Evolutionary conservation across 1,140 invertebrate species (phyloP), one percentile per base, ranked within the genome.

Genomic region (Eumeta japonica): DNA sequence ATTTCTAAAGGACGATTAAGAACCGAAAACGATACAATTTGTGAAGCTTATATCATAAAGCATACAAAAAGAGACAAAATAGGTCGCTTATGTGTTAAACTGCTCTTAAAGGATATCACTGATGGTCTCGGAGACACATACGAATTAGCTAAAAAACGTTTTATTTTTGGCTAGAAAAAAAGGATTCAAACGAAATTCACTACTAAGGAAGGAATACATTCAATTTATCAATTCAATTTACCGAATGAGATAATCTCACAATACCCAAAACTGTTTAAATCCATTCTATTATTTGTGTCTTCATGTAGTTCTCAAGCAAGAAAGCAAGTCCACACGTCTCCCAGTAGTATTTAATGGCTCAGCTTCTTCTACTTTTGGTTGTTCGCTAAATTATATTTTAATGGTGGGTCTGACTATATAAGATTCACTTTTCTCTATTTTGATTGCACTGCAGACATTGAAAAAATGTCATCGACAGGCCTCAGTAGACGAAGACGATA

Each of bases 371-470:
- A 49, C 61, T 4, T 51, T 55, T 12, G 52, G 55, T 16, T 48
- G 41, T 24, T 58, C 63, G 7, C 12, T 55, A 2, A 45, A 53
- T 33, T 36, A 63, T n/a, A 50, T 68, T 37, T 32, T 43, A 28
- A 50, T 52, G 41, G 46, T 67, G n/a, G 42, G 52, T 9, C 41
- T 32, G 5, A 52, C 35, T 27, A 49, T 49, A 2, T 46, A 50
- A 36, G 53, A 67, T 12, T 61, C 64, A 18, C 38, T 76, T 13
- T 53, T 61, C 28, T 43, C 50, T 9, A 57, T 71, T n/a, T n/a
- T 71, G 14, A 34, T 68, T 7, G 52, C 1, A 40, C 59, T 5
- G 55, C 55, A 4, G 61, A 71, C 41, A 61, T 71, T 45, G 51
- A 46, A 30, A 52, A 62, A 39, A 43, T 62, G 28, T 57, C n/a